phyloP scores from a whole-genome alignment of 2,888 invertebrate species.

The Callyntrura sp. region DNA sequence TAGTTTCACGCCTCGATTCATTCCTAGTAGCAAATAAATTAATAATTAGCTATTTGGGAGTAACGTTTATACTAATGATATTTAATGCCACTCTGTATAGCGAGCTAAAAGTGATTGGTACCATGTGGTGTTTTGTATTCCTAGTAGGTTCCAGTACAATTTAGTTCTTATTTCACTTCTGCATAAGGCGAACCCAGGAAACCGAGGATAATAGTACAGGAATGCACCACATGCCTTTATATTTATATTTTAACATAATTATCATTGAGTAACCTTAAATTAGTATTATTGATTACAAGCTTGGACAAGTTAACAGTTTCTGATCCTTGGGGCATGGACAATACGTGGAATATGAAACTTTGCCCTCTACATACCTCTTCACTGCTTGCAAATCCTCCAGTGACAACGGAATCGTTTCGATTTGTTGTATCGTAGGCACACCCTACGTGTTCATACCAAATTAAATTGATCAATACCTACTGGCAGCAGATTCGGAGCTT shows the following conservation, averaged over 20 bases:
- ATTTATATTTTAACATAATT: too few species aligned
- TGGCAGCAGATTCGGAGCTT: background rate
- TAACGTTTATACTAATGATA: too few species aligned
- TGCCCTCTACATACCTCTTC: constrained; percentile 60
- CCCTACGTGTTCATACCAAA: background rate
- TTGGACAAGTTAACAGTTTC: too few species aligned
- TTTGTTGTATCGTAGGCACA: constrained; percentile 13
- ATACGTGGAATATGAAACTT: too few species aligned
- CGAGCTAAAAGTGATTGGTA: background rate
- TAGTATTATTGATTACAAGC: too few species aligned
- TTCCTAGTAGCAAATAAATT: too few species aligned
- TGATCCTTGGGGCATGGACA: too few species aligned
- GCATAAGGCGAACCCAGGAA: background rate
- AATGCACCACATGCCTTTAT: too few species aligned
- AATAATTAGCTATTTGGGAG: background rate
- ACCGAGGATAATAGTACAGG: constrained; percentile 64
- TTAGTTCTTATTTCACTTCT: constrained; percentile 41
- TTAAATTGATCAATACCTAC: too few species aligned
- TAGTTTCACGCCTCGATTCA: background rate
- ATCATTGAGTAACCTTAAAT: too few species aligned
- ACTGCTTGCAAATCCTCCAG: constrained; percentile 20
- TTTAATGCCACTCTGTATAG: too few species aligned
- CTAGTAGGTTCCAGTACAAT: constrained; percentile 10
- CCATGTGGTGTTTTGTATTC: constrained; percentile 48
- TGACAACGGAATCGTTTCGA: background rate